Percentiles rank a stretch among this genome's conserved stretches.
Evolutionary conservation across 1,140 invertebrate species (phyloP).

Genomic region (Hylyphantes graminicola): DNA sequence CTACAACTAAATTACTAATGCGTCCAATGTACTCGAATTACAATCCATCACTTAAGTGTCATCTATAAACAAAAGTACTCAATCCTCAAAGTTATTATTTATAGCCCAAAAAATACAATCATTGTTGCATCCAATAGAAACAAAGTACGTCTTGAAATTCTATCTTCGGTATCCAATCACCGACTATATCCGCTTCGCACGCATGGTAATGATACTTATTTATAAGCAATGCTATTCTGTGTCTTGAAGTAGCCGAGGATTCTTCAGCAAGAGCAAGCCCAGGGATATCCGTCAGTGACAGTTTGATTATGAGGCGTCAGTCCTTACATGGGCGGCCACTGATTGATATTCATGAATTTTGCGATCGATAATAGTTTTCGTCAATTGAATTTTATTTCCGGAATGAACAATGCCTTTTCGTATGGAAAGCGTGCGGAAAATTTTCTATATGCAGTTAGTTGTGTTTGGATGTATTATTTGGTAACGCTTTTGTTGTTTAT

Average conservation of each 20-base stretch:
- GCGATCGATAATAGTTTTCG: constrained; percentile 25
- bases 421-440: too few relatives aligned
- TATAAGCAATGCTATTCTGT: constrained; percentile 31
- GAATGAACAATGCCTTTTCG: too few relatives aligned
- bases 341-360: constrained; percentile 47
- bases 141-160: too few relatives aligned
- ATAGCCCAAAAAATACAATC: not conserved
- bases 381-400: constrained; percentile 27
- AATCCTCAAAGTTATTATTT: not conserved
- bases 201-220: constrained; percentile 27
- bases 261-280: constrained; percentile 4
- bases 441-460: too few relatives aligned
- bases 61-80: not conserved
- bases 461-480: too few relatives aligned
- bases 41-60: too few relatives aligned
- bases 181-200: not conserved
- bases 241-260: not conserved
- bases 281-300: constrained; percentile 3
- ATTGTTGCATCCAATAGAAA: not conserved
- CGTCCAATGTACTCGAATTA: too few relatives aligned
- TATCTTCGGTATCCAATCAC: constrained; percentile 7
- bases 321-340: constrained; percentile 4
- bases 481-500: too few relatives aligned
- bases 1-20: too few relatives aligned
- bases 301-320: constrained; percentile 40